A percentile compares a stretch with the other conserved stretches of the same genome.
Evolutionary conservation across 2,113 vertebrate genomes (phyloP).

Genomic region (Pituophis catenifer): DNA sequence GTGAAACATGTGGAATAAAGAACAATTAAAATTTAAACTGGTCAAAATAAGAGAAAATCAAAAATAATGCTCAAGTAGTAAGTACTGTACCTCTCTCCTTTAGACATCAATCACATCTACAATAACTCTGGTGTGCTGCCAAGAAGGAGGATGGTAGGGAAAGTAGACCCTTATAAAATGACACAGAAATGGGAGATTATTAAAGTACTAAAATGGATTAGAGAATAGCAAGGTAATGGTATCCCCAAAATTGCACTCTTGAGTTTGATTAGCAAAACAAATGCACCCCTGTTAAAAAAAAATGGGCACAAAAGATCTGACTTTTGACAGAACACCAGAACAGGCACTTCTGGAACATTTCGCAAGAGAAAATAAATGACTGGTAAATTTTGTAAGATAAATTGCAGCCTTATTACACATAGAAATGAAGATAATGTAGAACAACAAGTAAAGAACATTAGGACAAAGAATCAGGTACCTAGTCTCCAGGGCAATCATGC

Average conservation of each 20-base stretch:
- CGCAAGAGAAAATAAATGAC: neutral
- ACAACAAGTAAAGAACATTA: neutral
- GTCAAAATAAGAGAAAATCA: neutral
- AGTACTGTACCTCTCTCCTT: neutral
- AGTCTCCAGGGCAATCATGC: neutral
- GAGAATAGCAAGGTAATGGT: neutral
- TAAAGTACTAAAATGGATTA: neutral
- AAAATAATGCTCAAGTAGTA: neutral
- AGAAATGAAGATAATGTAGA: neutral
- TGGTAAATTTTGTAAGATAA: neutral
- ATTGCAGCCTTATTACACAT: neutral
- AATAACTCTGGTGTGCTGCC: neutral
- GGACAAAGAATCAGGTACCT: neutral
- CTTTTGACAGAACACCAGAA: neutral
- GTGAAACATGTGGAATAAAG: neutral
- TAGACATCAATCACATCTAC: neutral
- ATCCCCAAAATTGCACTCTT: neutral
- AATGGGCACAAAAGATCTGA: neutral
- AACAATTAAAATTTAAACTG: neutral
- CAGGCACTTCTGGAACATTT: neutral
- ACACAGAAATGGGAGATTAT: neutral
- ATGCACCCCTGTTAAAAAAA: neutral
- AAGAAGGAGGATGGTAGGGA: neutral
- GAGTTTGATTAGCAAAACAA: neutral
- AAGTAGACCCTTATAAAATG: neutral